Conservation (phyloP, 2,888 invertebrate genomes). For the Hoplodrina ambigua region DNA sequence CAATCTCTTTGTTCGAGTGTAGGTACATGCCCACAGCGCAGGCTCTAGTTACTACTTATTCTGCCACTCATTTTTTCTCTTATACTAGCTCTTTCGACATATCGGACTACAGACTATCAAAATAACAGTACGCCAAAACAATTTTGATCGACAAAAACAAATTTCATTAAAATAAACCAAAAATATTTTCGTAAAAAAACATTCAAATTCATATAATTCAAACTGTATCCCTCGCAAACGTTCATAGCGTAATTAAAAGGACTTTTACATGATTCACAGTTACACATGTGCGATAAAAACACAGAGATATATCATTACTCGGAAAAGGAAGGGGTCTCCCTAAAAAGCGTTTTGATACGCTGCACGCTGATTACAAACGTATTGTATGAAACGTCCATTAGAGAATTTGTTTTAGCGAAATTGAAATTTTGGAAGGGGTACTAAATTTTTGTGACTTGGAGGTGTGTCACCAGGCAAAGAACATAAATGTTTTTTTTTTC, state of each 20-base stretch:
- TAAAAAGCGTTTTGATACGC: slow-evolving; percentile 65
- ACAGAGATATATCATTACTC: slow-evolving; percentile 66
- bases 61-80: too few species aligned
- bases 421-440: slow-evolving; percentile 38
- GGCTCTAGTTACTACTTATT: too few species aligned
- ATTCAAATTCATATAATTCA: slow-evolving; percentile 60
- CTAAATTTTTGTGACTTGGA: too few species aligned
- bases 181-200: slow-evolving; percentile 49
- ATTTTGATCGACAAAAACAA: slow-evolving; percentile 2
- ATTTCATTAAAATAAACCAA: slow-evolving; percentile 15
- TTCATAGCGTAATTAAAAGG: slow-evolving; percentile 63
- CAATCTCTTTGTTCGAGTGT: too few species aligned
- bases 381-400: slow-evolving; percentile 56
- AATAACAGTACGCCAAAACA: slow-evolving; percentile 1
- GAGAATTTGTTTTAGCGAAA: slow-evolving; percentile 58
- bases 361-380: slow-evolving; percentile 60
- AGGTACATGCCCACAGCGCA: too few species aligned
- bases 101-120: neutral
- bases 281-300: slow-evolving; percentile 68
- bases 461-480: neutral
- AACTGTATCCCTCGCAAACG: slow-evolving; percentile 51
- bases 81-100: fast-evolving
- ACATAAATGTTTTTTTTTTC: too few species aligned
- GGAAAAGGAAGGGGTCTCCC: slow-evolving; percentile 56
- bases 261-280: slow-evolving; percentile 65